Evolutionary conservation across 2,113 vertebrate genomes (phyloP), one percentile per base, ranked within the genome.

Genomic region (Columba livia): DNA sequence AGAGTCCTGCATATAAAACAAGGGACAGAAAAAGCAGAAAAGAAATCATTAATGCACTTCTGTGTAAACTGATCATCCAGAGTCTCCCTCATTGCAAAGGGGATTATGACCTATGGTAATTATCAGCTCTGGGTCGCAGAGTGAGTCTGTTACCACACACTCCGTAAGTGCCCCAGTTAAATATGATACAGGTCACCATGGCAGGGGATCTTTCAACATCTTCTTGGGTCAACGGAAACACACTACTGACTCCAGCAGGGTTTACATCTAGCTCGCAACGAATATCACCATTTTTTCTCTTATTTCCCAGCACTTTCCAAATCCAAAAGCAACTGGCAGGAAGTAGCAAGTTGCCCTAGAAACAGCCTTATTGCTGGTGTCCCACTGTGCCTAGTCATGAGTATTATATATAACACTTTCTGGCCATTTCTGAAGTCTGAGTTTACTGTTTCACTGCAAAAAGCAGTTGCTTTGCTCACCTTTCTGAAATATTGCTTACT

Each of bases 1-100:
- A 0, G 99, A 98, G 97, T 99, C 99, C 99, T 99, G 96, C 28
- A 71, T 62, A 70, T 15, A 78, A 53, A 91, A 91, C 36, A 64
- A 72, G 60, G 73, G 36, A n/a, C 65, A 94, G 42, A 95, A 71
- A 62, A 58, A 88, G n/a, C 31, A 77, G 16, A 38, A 40, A 75
- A 94, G 31, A 13, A 26, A 28, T 79, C 36, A 92, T 65, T 62
- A 79, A 90, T 50, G 42, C 20, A 74, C 9, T 36, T 23, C 44
- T 42, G 20, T 74, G 25, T 19, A 80, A 65, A 73, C 12, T 23
- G 10, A 66, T 64, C 36, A 60, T 20, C 21, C 56, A 82, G 47
- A 58, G 23, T 8, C 42, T 53, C 29, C 50, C 56, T 26, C 44
- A 16, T 0, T 83, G 60, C 50, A 60, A 21, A 64, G 15, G 26